phyloP scores from a whole-genome alignment of 2,888 invertebrate species.

The Entomobrya proxima region DNA sequence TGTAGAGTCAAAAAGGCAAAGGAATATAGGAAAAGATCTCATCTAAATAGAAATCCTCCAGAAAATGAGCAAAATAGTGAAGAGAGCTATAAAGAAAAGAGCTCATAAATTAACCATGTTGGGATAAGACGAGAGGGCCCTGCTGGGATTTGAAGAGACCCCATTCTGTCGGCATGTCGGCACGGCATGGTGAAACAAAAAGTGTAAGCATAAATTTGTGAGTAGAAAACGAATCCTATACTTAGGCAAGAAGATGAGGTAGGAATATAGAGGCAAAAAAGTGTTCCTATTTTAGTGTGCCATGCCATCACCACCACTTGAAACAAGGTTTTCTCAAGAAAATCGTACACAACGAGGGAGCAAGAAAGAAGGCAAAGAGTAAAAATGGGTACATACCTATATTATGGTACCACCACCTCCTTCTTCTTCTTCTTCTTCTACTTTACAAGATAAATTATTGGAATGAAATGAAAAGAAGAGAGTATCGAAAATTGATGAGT shows the following conservation, averaged over 20 bases:
- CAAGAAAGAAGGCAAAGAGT: neutral
- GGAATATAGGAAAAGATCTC: constrained; percentile 18
- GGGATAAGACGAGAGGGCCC: constrained; percentile 72
- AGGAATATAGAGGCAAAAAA: neutral
- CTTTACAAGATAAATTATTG: constrained; percentile 53
- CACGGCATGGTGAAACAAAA: constrained; percentile 73
- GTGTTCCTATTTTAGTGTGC: neutral
- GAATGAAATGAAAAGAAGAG: constrained; percentile 46
- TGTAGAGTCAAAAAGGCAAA: constrained; percentile 37
- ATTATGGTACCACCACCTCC: constrained; percentile 18
- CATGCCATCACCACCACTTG: constrained; percentile 5
- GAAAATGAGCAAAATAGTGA: constrained; percentile 52
- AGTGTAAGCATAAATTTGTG: constrained; percentile 73
- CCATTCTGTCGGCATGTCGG: constrained; percentile 74
- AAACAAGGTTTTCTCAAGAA: constrained; percentile 33
- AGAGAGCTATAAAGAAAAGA: constrained; percentile 69
- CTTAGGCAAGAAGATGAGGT: neutral
- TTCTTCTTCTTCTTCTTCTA: neutral
- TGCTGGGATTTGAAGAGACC: constrained; percentile 74
- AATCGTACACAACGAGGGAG: neutral
- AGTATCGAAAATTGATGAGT: constrained; percentile 63
- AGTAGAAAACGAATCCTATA: constrained; percentile 46
- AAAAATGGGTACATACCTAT: constrained; percentile 23
- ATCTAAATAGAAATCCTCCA: constrained; percentile 54
- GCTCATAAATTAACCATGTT: constrained; percentile 75